phyloP scores from a whole-genome alignment of 2,797 vertebrate genomes.

The Anas georgica region DNA sequence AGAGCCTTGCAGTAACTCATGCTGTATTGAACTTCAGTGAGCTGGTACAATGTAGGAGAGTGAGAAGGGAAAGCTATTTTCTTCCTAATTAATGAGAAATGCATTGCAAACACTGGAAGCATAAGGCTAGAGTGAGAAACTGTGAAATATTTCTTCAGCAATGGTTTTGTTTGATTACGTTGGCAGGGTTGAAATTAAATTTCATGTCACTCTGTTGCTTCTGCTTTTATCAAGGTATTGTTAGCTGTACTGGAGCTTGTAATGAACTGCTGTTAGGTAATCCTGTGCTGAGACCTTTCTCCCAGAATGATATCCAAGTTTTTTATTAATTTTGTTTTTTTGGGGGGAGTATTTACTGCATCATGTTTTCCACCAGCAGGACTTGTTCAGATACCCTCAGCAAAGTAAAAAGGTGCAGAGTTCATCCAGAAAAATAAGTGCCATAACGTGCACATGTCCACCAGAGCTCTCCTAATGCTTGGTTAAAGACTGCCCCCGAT shows the following conservation, averaged over 20 bases:
- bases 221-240: slow-evolving; percentile 1
- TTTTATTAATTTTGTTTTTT: too few relatives aligned
- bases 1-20: not conserved
- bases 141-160: not conserved
- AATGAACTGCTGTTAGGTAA: not conserved
- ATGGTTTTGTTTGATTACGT: not conserved
- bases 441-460: not conserved
- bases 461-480: not conserved
- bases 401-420: not conserved
- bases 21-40: not conserved
- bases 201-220: not conserved
- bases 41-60: not conserved
- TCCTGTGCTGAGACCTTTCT: not conserved
- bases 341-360: not conserved
- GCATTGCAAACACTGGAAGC: not conserved
- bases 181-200: not conserved
- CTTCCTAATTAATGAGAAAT: not conserved
- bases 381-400: not conserved
- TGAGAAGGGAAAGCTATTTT: not conserved
- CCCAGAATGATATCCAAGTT: not conserved
- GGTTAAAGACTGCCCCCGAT: not conserved
- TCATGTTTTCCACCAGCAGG: not conserved
- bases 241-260: not conserved
- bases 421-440: not conserved
- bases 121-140: not conserved